phyloP scores from a whole-genome alignment of 2,888 invertebrate species.

The Drosophila acutilabella region DNA sequence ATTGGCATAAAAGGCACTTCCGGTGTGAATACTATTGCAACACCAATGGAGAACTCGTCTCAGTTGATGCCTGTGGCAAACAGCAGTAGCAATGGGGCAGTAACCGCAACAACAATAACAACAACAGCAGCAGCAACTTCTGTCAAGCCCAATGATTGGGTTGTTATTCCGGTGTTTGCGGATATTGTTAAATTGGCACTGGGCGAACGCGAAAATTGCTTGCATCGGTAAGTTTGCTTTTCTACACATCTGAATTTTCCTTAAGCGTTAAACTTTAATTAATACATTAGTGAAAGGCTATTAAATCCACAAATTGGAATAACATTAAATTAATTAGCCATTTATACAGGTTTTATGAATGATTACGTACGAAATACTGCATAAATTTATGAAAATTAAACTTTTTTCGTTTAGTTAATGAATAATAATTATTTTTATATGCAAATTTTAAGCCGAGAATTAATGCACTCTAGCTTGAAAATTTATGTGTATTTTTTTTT shows the following conservation, averaged over 20 bases:
- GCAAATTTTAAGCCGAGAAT: not conserved
- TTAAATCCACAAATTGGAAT: slow-evolving; percentile 6
- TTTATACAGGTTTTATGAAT: not conserved
- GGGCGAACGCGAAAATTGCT: slow-evolving; percentile 84
- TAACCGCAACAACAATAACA: not conserved
- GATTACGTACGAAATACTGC: not conserved
- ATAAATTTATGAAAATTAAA: not conserved
- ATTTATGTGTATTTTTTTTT: slow-evolving; percentile 3
- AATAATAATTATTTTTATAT: not conserved
- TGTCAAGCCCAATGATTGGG: slow-evolving; percentile 72
- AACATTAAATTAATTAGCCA: slow-evolving; percentile 2
- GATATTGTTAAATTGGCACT: slow-evolving; percentile 85
- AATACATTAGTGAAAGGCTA: not conserved
- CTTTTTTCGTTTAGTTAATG: not conserved
- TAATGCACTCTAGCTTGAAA: not conserved
- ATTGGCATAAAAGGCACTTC: slow-evolving; percentile 44
- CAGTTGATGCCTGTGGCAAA: slow-evolving; percentile 2
- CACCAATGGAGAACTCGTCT: slow-evolving; percentile 6
- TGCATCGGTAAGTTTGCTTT: slow-evolving; percentile 81
- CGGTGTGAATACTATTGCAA: slow-evolving; percentile 42
- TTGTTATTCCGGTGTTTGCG: slow-evolving; percentile 85
- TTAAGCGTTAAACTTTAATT: not conserved
- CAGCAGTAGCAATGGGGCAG: slow-evolving; percentile 1
- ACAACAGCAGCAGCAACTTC: slow-evolving; percentile 5
- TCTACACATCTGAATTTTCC: not conserved